These are phyloP conservation scores for Saimiri boliviensis DNA, from an alignment of 2,113 vertebrate species.

Conservation along the genomic window DNA sequence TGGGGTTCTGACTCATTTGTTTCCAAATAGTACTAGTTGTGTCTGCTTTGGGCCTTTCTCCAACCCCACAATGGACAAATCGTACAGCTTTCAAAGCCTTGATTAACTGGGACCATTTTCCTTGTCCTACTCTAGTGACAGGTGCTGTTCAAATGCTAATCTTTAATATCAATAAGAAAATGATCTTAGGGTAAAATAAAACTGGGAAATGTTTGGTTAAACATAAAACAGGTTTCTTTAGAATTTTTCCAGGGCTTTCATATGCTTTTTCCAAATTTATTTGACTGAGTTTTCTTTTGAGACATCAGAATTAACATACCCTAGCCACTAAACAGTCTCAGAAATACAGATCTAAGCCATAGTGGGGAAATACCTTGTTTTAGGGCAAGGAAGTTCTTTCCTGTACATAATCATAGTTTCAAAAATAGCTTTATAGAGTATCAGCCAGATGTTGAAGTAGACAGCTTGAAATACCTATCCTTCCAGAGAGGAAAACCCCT, in stretches of 20 bases:
- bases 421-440: background rate
- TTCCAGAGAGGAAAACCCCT: background rate
- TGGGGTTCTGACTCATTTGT: background rate
- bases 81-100: background rate
- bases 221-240: background rate
- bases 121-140: background rate
- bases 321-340: background rate
- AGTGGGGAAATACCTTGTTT: background rate
- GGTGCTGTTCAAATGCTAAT: background rate
- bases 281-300: constrained; percentile 6
- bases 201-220: background rate
- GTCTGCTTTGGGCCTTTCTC: background rate
- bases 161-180: background rate
- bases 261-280: background rate
- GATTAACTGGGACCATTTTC: background rate
- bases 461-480: background rate
- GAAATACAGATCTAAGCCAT: background rate
- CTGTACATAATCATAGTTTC: background rate
- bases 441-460: background rate
- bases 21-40: background rate
- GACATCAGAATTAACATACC: background rate
- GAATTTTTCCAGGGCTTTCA: background rate
- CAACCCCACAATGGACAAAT: background rate
- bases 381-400: background rate
- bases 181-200: background rate